These are phyloP conservation scores for Agrochola litura DNA, from an alignment of 2,888 invertebrate species.

Conservation along the genomic window DNA sequence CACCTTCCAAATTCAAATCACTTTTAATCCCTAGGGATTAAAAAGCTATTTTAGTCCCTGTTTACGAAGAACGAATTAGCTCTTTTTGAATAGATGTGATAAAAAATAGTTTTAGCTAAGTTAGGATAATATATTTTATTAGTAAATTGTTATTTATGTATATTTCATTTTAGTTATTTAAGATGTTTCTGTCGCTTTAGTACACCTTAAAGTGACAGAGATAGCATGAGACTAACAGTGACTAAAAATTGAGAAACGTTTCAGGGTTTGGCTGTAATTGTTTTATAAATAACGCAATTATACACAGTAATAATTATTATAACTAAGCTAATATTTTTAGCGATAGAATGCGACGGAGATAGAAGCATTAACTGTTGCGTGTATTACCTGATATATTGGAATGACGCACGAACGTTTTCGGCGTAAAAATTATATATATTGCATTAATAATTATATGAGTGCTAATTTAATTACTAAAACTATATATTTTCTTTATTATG, in stretches of 20 bases:
- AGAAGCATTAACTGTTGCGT: constrained; percentile 22
- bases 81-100: no score
- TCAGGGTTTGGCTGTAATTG: neutral
- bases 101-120: neutral
- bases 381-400: constrained; percentile 25
- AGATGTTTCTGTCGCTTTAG: neutral
- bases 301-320: constrained; percentile 4
- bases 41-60: no score
- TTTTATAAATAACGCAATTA: constrained; percentile 12
- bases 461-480: neutral
- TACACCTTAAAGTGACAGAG: neutral
- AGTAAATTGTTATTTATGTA: neutral
- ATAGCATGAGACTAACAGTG: neutral
- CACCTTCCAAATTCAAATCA: no score
- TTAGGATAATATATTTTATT: neutral
- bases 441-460: constrained; percentile 1
- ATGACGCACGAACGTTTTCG: constrained; percentile 39
- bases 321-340: constrained; percentile 14
- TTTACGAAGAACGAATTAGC: no score
- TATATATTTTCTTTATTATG: neutral
- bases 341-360: constrained; percentile 1
- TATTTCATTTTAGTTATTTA: neutral
- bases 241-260: neutral
- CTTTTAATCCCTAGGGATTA: no score
- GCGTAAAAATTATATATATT: constrained; percentile 8